Conservation (phyloP, 1,140 invertebrate genomes). For the Callitettix versicolor region DNA sequence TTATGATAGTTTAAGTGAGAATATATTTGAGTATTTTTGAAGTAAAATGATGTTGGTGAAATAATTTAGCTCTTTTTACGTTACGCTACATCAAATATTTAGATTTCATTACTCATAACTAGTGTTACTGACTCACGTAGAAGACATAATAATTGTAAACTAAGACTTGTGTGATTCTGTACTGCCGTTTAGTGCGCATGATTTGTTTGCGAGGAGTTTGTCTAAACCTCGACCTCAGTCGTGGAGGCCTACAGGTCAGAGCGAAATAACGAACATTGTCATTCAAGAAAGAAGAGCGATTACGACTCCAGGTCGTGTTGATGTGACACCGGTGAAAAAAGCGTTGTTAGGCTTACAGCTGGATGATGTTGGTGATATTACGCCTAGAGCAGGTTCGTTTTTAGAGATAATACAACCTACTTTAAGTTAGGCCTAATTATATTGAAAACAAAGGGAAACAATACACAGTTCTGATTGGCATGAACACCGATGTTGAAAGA, state of each 20-base stretch:
- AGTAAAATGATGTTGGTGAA: too few relatives aligned
- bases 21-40: too few relatives aligned
- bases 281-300: conserved; percentile 17
- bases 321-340: conserved; percentile 12
- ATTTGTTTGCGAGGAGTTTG: conserved; percentile 11
- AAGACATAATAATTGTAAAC: too few relatives aligned
- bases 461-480: too few relatives aligned
- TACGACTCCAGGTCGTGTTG: conserved; percentile 20
- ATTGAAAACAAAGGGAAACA: too few relatives aligned
- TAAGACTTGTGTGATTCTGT: too few relatives aligned
- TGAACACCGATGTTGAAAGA: too few relatives aligned
- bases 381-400: neutral
- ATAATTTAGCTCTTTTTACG: too few relatives aligned
- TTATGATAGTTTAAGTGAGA: too few relatives aligned
- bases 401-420: neutral
- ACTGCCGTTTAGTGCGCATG: neutral
- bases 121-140: too few relatives aligned
- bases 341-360: conserved; percentile 2
- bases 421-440: neutral
- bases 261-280: neutral
- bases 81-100: too few relatives aligned
- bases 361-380: conserved; percentile 1
- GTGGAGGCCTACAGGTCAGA: conserved; percentile 10
- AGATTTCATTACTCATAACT: too few relatives aligned
- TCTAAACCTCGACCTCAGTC: conserved; percentile 19